phyloP scores from a whole-genome alignment of 2,113 vertebrate genomes.

The Patagioenas fasciata region DNA sequence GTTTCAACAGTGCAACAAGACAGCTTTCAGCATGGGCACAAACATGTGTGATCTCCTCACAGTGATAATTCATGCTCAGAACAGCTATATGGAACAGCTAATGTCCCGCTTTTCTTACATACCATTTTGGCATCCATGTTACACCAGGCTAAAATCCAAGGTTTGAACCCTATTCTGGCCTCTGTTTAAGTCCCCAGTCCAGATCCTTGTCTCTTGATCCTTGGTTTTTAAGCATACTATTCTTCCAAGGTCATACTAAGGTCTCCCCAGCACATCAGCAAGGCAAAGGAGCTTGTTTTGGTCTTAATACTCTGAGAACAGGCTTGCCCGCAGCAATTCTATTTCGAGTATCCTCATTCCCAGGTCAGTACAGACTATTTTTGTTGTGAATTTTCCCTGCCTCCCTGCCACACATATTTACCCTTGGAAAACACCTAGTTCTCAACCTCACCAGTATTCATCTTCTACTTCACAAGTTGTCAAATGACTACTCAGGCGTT shows the following conservation, averaged over 20 bases:
- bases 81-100: neutral
- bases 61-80: neutral
- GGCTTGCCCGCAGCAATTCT: conserved; percentile 23
- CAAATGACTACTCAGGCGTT: conserved; percentile 55
- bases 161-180: neutral
- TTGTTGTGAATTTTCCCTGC: conserved; percentile 42
- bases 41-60: neutral
- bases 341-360: conserved; percentile 46
- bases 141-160: neutral
- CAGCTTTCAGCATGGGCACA: neutral
- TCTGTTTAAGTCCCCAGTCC: neutral
- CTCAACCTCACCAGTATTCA: conserved; percentile 48
- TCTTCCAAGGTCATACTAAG: neutral
- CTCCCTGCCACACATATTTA: conserved; percentile 40
- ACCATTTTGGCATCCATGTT: neutral
- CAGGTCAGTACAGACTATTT: conserved; percentile 49
- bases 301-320: neutral
- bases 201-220: neutral
- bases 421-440: conserved; percentile 62
- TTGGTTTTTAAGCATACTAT: neutral
- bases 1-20: neutral
- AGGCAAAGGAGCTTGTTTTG: neutral
- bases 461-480: conserved; percentile 60
- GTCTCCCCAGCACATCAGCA: neutral
- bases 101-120: neutral